phyloP scores from a whole-genome alignment of 2,888 invertebrate species.

The Agrochola lota region DNA sequence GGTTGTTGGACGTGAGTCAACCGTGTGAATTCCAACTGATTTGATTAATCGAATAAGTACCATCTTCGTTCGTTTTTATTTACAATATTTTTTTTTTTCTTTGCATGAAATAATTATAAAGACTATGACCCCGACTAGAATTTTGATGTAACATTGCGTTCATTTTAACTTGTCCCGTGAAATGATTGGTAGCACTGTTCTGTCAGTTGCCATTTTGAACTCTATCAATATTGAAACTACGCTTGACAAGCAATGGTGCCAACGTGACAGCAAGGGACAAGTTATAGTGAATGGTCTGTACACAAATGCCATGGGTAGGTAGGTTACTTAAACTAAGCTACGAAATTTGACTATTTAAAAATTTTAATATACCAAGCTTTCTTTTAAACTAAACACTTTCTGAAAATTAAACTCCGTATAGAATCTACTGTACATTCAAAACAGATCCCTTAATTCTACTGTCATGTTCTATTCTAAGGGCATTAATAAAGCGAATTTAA shows the following conservation, averaged over 20 bases:
- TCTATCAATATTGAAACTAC: too few relatives aligned
- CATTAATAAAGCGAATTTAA: slow-evolving; percentile 48
- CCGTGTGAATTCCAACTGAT: background rate
- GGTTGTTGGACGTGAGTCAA: background rate
- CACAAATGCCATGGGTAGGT: background rate
- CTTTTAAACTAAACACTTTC: background rate
- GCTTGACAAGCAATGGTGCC: too few relatives aligned
- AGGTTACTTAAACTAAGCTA: background rate
- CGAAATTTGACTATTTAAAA: background rate
- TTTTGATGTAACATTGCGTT: too few relatives aligned
- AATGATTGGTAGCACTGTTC: too few relatives aligned
- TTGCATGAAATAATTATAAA: background rate
- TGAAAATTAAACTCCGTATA: background rate
- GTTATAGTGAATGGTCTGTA: too few relatives aligned
- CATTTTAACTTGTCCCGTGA: too few relatives aligned
- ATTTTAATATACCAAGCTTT: background rate
- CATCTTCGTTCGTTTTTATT: background rate
- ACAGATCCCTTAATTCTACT: slow-evolving; percentile 22
- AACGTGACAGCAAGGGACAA: too few relatives aligned
- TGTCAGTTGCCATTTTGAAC: too few relatives aligned
- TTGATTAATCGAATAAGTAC: background rate
- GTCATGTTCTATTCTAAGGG: slow-evolving; percentile 26
- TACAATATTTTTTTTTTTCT: background rate
- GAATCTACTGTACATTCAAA: slow-evolving; percentile 2
- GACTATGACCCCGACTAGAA: background rate